These are phyloP conservation scores for Hydrolagus colliei DNA, from an alignment of 2,797 vertebrate species.

Conservation along the genomic window DNA sequence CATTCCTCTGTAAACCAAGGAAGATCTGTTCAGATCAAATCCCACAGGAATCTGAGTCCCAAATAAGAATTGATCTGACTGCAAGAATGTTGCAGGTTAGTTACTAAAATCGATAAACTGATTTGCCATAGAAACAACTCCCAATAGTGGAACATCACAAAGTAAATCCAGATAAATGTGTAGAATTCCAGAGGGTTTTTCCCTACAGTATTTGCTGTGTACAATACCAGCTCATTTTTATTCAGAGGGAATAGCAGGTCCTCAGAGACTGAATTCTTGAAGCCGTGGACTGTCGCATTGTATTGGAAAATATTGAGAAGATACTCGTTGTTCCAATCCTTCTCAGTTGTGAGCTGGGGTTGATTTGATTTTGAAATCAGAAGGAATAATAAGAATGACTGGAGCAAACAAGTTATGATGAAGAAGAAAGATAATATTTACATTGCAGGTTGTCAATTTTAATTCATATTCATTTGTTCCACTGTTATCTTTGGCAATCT, in stretches of 20 bases:
- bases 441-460: neutral
- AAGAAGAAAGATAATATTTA: neutral
- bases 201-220: no score
- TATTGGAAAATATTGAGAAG: neutral
- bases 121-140: no score
- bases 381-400: neutral
- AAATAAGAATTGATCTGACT: no score
- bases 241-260: neutral
- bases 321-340: neutral
- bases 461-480: neutral
- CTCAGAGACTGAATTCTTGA: neutral
- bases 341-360: neutral
- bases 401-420: neutral
- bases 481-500: neutral
- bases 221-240: conserved; percentile 11
- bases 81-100: no score
- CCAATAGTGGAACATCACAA: no score
- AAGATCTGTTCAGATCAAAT: no score
- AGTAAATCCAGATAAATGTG: no score
- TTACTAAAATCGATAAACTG: no score
- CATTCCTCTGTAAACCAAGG: no score
- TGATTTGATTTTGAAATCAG: neutral
- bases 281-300: neutral
- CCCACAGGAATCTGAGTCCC: no score
- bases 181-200: no score